phyloP scores from a whole-genome alignment of 2,797 vertebrate species.

The Ctenopoma multispine region DNA sequence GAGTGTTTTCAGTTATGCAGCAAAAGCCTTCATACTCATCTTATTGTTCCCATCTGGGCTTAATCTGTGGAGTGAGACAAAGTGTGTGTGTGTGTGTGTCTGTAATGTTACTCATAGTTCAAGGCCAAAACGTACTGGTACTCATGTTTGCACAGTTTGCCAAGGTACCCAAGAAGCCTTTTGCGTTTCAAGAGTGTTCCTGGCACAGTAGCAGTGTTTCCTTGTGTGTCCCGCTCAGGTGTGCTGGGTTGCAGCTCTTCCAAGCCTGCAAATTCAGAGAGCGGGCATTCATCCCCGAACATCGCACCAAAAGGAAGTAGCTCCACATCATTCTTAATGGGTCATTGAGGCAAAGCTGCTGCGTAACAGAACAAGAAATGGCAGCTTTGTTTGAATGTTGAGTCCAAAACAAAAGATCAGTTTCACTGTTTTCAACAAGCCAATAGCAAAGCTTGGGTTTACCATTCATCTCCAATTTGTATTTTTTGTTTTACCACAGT shows the following conservation, averaged over 20 bases:
- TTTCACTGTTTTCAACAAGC: conserved; percentile 32
- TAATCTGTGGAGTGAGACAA: conserved; percentile 74
- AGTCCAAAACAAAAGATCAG: conserved; percentile 34
- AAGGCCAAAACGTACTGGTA: conserved; percentile 50
- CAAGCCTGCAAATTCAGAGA: conserved; percentile 45
- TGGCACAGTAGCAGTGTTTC: conserved; percentile 51
- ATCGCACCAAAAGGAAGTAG: conserved; percentile 60
- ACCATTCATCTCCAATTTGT: conserved; percentile 26
- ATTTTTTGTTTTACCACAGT: conserved; percentile 16
- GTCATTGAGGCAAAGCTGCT: conserved; percentile 54
- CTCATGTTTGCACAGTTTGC: conserved; percentile 45
- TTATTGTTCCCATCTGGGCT: conserved; percentile 82
- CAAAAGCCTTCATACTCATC: conserved; percentile 79
- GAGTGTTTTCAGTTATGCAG: conserved; percentile 80
- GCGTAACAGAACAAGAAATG: conserved; percentile 54
- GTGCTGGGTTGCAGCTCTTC: conserved; percentile 46
- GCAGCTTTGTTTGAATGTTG: conserved; percentile 39
- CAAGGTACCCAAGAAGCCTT: conserved; percentile 34
- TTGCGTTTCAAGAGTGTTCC: conserved; percentile 50
- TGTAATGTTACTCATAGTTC: conserved; percentile 29
- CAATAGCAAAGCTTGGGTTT: conserved; percentile 6
- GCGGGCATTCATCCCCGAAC: conserved; percentile 39
- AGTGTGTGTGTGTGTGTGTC: conserved; percentile 33
- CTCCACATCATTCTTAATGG: conserved; percentile 44
- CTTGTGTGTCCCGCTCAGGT: conserved; percentile 54